phyloP scores from a whole-genome alignment of 92 coral and sea anemone genomes.

The Porites rus region DNA sequence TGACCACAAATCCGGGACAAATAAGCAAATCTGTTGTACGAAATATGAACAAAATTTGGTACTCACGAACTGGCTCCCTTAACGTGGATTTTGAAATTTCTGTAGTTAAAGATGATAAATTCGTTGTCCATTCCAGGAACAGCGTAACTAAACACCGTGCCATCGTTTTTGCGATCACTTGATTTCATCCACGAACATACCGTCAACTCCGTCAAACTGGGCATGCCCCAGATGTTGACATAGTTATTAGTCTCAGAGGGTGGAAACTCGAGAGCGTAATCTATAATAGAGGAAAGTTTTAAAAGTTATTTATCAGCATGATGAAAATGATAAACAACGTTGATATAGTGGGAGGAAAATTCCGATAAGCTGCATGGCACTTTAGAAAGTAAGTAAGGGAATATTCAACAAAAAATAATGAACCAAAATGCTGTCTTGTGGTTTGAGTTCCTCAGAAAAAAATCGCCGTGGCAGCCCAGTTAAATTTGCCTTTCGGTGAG shows the following conservation, averaged over 20 bases:
- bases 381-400: too few relatives aligned
- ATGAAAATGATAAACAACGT: too few relatives aligned
- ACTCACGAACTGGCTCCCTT: background rate
- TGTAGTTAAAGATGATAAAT: slow-evolving; percentile 20
- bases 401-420: too few relatives aligned
- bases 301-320: too few relatives aligned
- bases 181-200: slow-evolving; percentile 58
- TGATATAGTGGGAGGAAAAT: too few relatives aligned
- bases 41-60: background rate
- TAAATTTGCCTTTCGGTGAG: too few relatives aligned
- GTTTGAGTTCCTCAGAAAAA: too few relatives aligned
- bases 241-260: slow-evolving; percentile 13
- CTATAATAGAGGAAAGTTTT: background rate
- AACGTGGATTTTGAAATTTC: background rate
- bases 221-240: slow-evolving; percentile 28
- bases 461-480: too few relatives aligned
- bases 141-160: slow-evolving; percentile 47
- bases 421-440: too few relatives aligned
- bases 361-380: too few relatives aligned
- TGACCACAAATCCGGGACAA: too few relatives aligned
- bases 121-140: slow-evolving; percentile 20
- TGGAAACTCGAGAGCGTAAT: slow-evolving; percentile 22
- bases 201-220: slow-evolving; percentile 34
- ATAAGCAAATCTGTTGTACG: too few relatives aligned
- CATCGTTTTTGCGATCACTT: slow-evolving; percentile 9